These are phyloP conservation scores for Micrastur ruficollis DNA, from an alignment of 2,797 vertebrate species.

Conservation along the genomic window DNA sequence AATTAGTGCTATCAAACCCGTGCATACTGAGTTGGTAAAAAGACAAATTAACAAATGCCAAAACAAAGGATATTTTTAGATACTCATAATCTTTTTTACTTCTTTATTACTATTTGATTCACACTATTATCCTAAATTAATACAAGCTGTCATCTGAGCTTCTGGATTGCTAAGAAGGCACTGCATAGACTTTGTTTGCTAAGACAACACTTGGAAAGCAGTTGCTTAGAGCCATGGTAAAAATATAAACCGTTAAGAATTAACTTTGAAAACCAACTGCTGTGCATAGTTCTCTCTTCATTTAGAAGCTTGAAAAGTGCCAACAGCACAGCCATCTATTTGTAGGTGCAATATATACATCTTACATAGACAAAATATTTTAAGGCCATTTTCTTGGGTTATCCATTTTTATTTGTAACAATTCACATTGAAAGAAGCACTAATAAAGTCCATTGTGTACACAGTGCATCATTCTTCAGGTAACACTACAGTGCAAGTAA, in stretches of 20 bases:
- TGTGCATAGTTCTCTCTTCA: neutral
- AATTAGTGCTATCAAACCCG: neutral
- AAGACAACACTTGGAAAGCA: neutral
- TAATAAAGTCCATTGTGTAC: neutral
- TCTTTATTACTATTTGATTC: neutral
- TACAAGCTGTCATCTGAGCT: neutral
- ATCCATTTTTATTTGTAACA: neutral
- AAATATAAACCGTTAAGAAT: neutral
- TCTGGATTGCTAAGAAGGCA: neutral
- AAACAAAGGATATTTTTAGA: neutral
- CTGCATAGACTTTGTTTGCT: neutral
- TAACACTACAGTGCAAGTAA: neutral
- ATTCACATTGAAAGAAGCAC: neutral
- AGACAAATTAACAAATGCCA: neutral
- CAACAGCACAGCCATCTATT: neutral
- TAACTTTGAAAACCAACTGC: neutral
- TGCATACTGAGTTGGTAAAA: neutral
- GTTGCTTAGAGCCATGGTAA: neutral
- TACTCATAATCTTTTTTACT: neutral
- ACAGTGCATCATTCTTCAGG: neutral
- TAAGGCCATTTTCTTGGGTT: neutral
- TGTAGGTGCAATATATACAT: neutral
- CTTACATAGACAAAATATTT: neutral
- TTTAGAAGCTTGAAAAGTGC: neutral
- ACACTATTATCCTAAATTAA: neutral